Evolutionary conservation across 2,113 vertebrate genomes (phyloP).

Genomic region (Campylorhamphus procurvoides): DNA sequence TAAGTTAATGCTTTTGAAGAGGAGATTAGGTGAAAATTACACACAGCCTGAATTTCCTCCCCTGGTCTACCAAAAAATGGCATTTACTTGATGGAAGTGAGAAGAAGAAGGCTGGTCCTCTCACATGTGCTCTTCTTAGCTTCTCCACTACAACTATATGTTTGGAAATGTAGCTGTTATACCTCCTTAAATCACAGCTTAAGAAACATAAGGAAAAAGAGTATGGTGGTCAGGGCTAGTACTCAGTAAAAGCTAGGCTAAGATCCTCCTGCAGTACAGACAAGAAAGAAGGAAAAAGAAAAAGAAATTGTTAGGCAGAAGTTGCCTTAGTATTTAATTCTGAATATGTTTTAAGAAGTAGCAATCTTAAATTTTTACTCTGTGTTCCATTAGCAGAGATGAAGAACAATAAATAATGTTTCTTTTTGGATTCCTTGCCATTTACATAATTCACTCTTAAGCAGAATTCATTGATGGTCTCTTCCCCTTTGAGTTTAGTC

Average conservation of each 20-base stretch:
- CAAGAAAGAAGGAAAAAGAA: not conserved
- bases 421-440: not conserved
- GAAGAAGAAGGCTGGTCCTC: not conserved
- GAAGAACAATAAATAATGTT: not conserved
- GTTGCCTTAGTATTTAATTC: not conserved
- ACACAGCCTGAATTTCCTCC: not conserved
- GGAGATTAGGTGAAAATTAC: not conserved
- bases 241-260: not conserved
- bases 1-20: conserved; percentile 13
- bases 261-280: not conserved
- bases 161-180: not conserved
- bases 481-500: not conserved
- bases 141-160: not conserved
- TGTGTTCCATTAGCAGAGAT: not conserved
- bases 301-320: not conserved
- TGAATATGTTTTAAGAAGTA: not conserved
- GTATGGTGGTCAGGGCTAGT: not conserved
- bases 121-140: not conserved
- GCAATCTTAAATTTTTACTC: not conserved
- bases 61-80: not conserved
- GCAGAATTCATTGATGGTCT: not conserved
- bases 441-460: not conserved
- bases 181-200: not conserved
- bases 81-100: not conserved
- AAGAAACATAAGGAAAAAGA: not conserved